These are phyloP conservation scores for Drosophila nigromelanica DNA, from an alignment of 1,140 invertebrate genomes.

Conservation along the genomic window DNA sequence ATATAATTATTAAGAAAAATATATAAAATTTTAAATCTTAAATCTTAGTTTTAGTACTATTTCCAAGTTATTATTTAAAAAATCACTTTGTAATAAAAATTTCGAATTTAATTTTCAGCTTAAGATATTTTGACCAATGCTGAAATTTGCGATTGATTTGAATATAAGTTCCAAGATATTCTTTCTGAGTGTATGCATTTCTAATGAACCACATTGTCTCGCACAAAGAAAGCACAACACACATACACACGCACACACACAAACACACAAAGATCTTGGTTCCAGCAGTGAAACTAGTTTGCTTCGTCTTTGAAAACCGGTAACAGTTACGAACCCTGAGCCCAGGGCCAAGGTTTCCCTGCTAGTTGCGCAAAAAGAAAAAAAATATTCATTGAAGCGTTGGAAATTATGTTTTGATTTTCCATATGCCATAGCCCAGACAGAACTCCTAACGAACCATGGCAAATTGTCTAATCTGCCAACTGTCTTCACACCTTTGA, in stretches of 20 bases:
- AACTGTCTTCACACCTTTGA: slow-evolving; percentile 74
- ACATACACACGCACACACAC: slow-evolving; percentile 6
- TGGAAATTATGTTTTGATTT: slow-evolving; percentile 77
- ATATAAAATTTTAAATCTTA: too few species aligned
- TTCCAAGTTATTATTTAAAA: too few species aligned
- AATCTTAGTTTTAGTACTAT: too few species aligned
- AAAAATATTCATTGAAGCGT: slow-evolving; percentile 56
- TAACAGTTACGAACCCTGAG: slow-evolving; percentile 49
- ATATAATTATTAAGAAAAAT: too few species aligned
- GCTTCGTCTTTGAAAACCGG: slow-evolving; percentile 68
- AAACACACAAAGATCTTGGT: slow-evolving; percentile 31
- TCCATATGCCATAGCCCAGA: slow-evolving; percentile 44
- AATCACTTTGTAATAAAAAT: too few species aligned
- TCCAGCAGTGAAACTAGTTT: slow-evolving; percentile 73
- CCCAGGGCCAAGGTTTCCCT: slow-evolving; percentile 30
- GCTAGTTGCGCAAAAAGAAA: slow-evolving; percentile 5
- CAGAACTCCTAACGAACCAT: slow-evolving; percentile 69
- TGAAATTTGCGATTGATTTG: too few species aligned
- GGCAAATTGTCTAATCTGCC: slow-evolving; percentile 71
- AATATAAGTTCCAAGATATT: too few species aligned
- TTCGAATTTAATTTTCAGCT: too few species aligned
- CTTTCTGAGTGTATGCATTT: slow-evolving; percentile 46
- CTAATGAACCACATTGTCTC: slow-evolving; percentile 70
- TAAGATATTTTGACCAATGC: too few species aligned
- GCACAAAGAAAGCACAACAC: slow-evolving; percentile 42